Conservation (phyloP, 2,888 invertebrate species). For the Drosophila incognita region DNA sequence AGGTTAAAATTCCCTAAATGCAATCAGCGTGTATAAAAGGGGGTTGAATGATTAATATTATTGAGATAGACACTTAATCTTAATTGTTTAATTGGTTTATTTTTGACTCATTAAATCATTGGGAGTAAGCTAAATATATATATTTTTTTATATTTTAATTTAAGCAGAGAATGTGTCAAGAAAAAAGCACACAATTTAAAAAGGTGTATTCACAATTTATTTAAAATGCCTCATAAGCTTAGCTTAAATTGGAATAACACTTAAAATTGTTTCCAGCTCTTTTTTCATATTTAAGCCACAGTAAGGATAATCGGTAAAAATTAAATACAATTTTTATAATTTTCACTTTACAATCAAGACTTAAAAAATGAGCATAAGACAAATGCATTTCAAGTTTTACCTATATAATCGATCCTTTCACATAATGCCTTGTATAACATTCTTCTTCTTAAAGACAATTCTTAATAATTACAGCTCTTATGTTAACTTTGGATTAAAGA, state of each 20-base stretch:
- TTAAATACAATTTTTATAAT: too few species aligned
- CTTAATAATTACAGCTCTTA: not conserved
- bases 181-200: not conserved
- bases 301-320: too few species aligned
- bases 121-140: not conserved
- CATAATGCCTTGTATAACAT: too few species aligned
- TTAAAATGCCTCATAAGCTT: not conserved
- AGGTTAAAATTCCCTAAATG: not conserved
- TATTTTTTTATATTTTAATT: too few species aligned
- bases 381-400: not conserved
- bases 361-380: too few species aligned
- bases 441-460: too few species aligned
- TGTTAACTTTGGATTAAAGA: not conserved
- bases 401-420: not conserved
- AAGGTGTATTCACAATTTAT: not conserved
- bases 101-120: not conserved
- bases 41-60: not conserved
- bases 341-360: too few species aligned
- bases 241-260: not conserved
- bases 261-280: not conserved
- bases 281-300: too few species aligned
- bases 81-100: not conserved
- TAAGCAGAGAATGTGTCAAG: not conserved
- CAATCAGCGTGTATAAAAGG: rapidly evolving
- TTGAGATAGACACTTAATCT: not conserved